Evolutionary conservation across 2,888 invertebrate species (phyloP).

Genomic region (Agrypnus murinus): DNA sequence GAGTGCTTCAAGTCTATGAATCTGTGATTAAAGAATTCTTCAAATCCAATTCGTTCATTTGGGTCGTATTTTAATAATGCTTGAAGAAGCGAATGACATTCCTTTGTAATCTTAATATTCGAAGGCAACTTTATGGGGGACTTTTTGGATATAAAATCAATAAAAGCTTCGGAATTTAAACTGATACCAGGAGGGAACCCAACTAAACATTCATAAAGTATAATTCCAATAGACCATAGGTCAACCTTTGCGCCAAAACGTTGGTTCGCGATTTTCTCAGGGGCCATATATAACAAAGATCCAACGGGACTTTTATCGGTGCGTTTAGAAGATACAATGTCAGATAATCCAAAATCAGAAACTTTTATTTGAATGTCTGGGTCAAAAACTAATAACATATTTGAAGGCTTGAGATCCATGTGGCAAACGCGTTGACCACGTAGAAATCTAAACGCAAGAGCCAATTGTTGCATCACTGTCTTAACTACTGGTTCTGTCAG

Average conservation of each 20-base stretch:
- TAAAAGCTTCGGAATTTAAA: not conserved
- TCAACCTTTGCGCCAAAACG: constrained; percentile 88
- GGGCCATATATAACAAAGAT: constrained; percentile 94
- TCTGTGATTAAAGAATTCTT: constrained; percentile 85
- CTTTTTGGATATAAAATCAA: too few species aligned
- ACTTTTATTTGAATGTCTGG: constrained; percentile 83
- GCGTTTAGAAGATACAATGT: constrained; percentile 76
- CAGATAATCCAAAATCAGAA: constrained; percentile 84
- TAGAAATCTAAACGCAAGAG: constrained; percentile 85
- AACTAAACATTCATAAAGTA: constrained; percentile 91
- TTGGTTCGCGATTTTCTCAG: constrained; percentile 82
- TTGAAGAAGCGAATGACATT: constrained; percentile 80
- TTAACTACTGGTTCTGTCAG: constrained; percentile 82
- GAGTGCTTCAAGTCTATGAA: constrained; percentile 85
- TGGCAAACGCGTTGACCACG: constrained; percentile 85
- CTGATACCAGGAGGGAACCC: constrained; percentile 84
- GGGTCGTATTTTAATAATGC: constrained; percentile 84
- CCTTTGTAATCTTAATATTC: constrained; percentile 62
- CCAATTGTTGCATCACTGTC: constrained; percentile 88
- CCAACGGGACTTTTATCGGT: constrained; percentile 71
- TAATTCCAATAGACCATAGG: constrained; percentile 93
- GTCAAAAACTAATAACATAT: constrained; percentile 81
- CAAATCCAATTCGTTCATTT: constrained; percentile 81
- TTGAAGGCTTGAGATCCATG: constrained; percentile 94
- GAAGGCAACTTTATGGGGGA: constrained; percentile 39